Conservation (phyloP, 2,888 invertebrate species). For the Pharmacophagus antenor region DNA sequence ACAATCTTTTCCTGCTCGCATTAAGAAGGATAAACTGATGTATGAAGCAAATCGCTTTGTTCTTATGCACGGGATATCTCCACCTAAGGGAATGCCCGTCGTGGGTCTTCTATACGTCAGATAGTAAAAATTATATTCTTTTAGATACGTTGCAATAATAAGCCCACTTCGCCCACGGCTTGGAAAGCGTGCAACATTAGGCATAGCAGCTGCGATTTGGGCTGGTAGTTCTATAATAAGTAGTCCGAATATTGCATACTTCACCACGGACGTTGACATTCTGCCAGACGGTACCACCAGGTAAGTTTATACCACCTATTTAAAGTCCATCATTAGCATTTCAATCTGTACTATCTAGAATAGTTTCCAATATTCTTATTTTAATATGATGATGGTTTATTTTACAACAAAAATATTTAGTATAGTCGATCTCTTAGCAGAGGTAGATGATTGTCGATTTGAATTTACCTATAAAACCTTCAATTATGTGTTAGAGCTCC, state of each 20-base stretch:
- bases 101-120: too few relatives aligned
- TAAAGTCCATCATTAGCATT: not conserved
- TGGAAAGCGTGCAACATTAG: slow-evolving; percentile 90
- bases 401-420: too few relatives aligned
- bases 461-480: too few relatives aligned
- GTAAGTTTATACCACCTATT: slow-evolving; percentile 39
- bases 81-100: too few relatives aligned
- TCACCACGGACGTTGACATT: slow-evolving; percentile 84
- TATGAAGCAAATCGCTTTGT: too few relatives aligned
- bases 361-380: too few relatives aligned
- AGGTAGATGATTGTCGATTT: too few relatives aligned
- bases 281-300: slow-evolving; percentile 67
- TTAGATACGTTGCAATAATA: slow-evolving; percentile 97
- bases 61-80: too few relatives aligned
- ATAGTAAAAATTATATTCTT: not conserved
- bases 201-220: slow-evolving; percentile 93
- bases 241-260: slow-evolving; percentile 91
- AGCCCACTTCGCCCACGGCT: slow-evolving; percentile 94
- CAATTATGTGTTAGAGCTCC: too few relatives aligned
- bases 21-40: too few relatives aligned
- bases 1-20: too few relatives aligned
- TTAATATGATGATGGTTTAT: not conserved
- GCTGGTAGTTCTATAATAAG: slow-evolving; percentile 88
- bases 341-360: not conserved
- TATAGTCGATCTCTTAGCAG: too few relatives aligned